Base-by-base conservation (phyloP, 2,797 vertebrate genomes). In the Phrynocephalus vlangalii region DNA sequence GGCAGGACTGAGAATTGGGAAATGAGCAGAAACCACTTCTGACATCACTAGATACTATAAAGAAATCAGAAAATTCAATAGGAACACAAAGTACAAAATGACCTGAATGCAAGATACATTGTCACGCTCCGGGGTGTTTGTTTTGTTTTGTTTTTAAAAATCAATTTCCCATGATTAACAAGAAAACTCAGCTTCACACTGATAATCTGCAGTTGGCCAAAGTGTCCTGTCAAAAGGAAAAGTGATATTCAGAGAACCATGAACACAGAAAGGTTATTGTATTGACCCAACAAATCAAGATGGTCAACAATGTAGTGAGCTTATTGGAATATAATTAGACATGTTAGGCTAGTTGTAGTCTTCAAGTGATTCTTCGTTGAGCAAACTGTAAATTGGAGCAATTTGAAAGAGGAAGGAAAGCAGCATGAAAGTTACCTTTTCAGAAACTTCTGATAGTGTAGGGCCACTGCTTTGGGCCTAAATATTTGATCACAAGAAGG, bases 31-130 rank as follows among this genome's bases (percentile, higher is more conserved):
- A 33, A 87, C 50, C 81, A 81, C 56, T 79, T 68, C 44, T 85
- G 26, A 78, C 48, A 70, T 91, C 56, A 44, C 52, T 70, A 52
- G 28, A 10, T 82, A 67, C 89, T 89, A 88, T 15, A 78, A 73
- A 87, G 75, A 18, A 26, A 93, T 86, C 48, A 67, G 20, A 84
- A 87, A 66, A 38, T 85, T 90, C 71, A 90, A 86, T 80, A 84
- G 86, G 68, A 84, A 87, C 85, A 86, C 86, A 91, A 81, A 93
- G 85, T 90, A 91, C 52, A 92, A 85, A 94, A 90, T 50, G 30
- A 82, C 77, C 81, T 91, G 89, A 90, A 94, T 89, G 87, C 84
- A 90, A 60, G 50, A 50, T 5, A 60, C 86, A 8, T 52, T 78
- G 71, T 33, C 67, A 28, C 38, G 83, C 84, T 87, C 76, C 50